Evolutionary conservation across 1,140 invertebrate species (phyloP).

Genomic region (Apocrypta bakeri): DNA sequence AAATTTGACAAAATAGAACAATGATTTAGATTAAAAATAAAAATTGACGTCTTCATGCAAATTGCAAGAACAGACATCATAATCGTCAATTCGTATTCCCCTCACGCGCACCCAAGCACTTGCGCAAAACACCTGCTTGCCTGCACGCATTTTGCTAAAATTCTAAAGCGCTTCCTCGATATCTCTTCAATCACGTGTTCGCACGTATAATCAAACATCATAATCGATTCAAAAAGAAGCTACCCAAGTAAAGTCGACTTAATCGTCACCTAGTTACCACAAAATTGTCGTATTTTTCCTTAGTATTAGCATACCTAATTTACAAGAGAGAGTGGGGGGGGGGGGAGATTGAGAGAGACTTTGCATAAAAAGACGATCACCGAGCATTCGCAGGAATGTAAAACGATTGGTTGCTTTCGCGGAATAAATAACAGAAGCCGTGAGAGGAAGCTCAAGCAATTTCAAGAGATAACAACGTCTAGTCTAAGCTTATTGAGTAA

Average conservation of each 20-base stretch:
- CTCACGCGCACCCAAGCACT: neutral
- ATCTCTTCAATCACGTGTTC: slow-evolving; percentile 23
- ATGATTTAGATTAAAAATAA: too few species aligned
- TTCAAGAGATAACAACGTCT: neutral
- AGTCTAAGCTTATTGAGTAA: neutral
- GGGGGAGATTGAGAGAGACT: too few species aligned
- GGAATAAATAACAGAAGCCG: neutral
- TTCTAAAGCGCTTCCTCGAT: neutral
- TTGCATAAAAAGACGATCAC: slow-evolving; percentile 20
- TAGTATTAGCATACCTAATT: neutral
- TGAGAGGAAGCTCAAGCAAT: neutral
- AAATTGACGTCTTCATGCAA: too few species aligned
- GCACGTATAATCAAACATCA: slow-evolving; percentile 33
- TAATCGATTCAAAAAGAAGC: slow-evolving; percentile 1
- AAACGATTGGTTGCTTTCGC: neutral
- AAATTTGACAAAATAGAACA: too few species aligned
- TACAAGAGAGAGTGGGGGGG: slow-evolving; percentile 9
- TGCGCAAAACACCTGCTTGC: neutral
- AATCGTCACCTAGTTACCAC: slow-evolving; percentile 37
- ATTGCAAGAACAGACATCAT: neutral
- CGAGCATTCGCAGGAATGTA: neutral
- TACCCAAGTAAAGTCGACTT: neutral
- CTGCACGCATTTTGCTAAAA: neutral
- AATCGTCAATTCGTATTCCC: neutral
- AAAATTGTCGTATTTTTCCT: neutral